A percentile compares a stretch with the other conserved stretches of the same genome.
These are phyloP conservation scores for Hemicrepidius hirtus DNA, from an alignment of 2,888 invertebrate species.

Conservation along the genomic window DNA sequence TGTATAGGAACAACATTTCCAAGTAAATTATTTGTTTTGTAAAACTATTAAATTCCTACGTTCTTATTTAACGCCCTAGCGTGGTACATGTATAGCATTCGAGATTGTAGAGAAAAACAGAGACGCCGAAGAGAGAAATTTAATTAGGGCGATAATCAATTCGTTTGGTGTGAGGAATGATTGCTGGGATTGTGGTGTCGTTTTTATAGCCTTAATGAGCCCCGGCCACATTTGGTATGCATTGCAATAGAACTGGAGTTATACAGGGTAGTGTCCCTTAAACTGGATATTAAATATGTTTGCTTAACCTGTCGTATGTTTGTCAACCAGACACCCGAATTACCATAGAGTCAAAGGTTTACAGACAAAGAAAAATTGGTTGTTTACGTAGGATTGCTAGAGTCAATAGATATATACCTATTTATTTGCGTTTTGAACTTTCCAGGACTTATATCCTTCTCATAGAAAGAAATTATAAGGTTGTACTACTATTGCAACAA, in stretches of 20 bases:
- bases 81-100: conserved; percentile 14
- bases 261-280: conserved; percentile 42
- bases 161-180: conserved; percentile 24
- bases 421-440: conserved; percentile 16
- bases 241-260: conserved; percentile 48
- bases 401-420: conserved; percentile 20
- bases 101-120: conserved; percentile 2
- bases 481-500: background rate
- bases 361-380: conserved; percentile 23
- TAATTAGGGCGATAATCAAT: conserved; percentile 40
- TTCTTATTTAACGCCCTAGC: background rate
- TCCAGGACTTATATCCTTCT: conserved; percentile 8
- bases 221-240: conserved; percentile 53
- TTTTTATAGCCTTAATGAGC: conserved; percentile 35
- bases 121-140: conserved; percentile 14
- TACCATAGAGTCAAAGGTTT: conserved; percentile 23
- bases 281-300: conserved; percentile 49
- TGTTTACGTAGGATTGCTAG: conserved; percentile 25
- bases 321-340: conserved; percentile 22
- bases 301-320: conserved; percentile 22
- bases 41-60: background rate
- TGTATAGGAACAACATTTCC: no score
- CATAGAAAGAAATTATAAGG: conserved; percentile 9
- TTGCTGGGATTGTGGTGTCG: conserved; percentile 25
- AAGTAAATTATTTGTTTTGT: background rate